These are phyloP conservation scores for Ondatra zibethicus DNA, from an alignment of 2,113 vertebrate species.

Conservation along the genomic window DNA sequence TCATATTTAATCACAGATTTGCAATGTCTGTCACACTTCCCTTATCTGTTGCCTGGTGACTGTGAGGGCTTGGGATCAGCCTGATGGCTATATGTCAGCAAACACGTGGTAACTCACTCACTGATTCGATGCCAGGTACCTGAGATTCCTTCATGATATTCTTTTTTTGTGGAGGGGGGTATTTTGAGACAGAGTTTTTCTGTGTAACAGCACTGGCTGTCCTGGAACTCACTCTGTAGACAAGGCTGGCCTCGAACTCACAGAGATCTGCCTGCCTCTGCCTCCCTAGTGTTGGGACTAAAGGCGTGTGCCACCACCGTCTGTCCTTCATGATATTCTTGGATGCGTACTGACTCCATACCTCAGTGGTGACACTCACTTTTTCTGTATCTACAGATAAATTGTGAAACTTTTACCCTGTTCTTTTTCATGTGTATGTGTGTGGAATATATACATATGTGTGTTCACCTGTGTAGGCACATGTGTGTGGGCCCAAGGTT, in stretches of 20 bases:
- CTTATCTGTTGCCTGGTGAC: not conserved
- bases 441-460: not conserved
- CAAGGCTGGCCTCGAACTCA: not conserved
- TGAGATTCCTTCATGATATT: rapidly evolving
- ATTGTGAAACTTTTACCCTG: not conserved
- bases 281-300: not conserved
- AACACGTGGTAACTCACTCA: rapidly evolving
- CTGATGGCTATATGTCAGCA: rapidly evolving
- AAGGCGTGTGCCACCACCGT: not conserved
- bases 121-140: rapidly evolving
- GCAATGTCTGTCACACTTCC: not conserved
- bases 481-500: not conserved
- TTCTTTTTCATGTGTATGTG: not conserved
- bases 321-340: not conserved
- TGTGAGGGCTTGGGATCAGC: not conserved
- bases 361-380: rapidly evolving
- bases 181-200: not conserved
- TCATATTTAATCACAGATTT: not conserved
- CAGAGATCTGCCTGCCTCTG: not conserved
- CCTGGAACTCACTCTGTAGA: not conserved
- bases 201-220: not conserved
- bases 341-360: rapidly evolving
- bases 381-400: not conserved
- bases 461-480: not conserved
- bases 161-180: too few species aligned